A percentile compares a stretch with the other conserved stretches of the same genome.
phyloP scores from a whole-genome alignment of 2,888 invertebrate species.

The Mallateleia sp. region DNA sequence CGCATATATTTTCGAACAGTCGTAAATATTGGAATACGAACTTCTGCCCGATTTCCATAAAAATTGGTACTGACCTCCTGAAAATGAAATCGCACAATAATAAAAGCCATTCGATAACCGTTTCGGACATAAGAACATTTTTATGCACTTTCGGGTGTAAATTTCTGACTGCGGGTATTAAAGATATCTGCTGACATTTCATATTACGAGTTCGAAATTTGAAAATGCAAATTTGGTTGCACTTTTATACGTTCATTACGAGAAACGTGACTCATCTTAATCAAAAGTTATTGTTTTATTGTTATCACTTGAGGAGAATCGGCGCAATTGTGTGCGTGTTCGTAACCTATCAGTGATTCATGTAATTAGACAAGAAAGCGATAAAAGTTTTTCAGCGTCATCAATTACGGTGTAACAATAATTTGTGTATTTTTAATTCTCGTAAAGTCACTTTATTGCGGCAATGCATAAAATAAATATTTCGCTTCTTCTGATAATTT shows the following conservation, averaged over 20 bases:
- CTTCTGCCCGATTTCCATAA: slow-evolving; percentile 19
- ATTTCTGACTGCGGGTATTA: slow-evolving; percentile 16
- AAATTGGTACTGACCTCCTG: slow-evolving; percentile 25
- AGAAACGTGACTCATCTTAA: too few relatives aligned
- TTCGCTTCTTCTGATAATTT: too few relatives aligned
- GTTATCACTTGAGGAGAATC: too few relatives aligned
- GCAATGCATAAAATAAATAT: too few relatives aligned
- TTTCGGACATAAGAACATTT: slow-evolving; percentile 37
- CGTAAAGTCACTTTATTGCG: neutral
- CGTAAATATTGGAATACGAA: slow-evolving; percentile 11
- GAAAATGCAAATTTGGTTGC: neutral
- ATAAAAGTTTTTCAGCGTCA: neutral
- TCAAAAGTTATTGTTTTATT: neutral
- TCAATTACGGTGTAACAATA: neutral
- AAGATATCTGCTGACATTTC: slow-evolving; percentile 11
- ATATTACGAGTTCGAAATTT: slow-evolving; percentile 3
- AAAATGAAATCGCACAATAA: slow-evolving; percentile 32
- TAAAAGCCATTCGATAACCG: slow-evolving; percentile 38
- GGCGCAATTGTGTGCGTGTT: too few relatives aligned
- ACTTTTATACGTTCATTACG: slow-evolving; percentile 10
- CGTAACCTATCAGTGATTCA: too few relatives aligned
- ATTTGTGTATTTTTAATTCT: neutral
- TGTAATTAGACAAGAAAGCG: neutral
- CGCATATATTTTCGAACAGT: slow-evolving; percentile 6
- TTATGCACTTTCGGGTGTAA: slow-evolving; percentile 26